Evolutionary conservation across 2,888 invertebrate genomes (phyloP), one percentile per base, ranked within the genome.

Genomic region (Disparrhopalites patrizii): DNA sequence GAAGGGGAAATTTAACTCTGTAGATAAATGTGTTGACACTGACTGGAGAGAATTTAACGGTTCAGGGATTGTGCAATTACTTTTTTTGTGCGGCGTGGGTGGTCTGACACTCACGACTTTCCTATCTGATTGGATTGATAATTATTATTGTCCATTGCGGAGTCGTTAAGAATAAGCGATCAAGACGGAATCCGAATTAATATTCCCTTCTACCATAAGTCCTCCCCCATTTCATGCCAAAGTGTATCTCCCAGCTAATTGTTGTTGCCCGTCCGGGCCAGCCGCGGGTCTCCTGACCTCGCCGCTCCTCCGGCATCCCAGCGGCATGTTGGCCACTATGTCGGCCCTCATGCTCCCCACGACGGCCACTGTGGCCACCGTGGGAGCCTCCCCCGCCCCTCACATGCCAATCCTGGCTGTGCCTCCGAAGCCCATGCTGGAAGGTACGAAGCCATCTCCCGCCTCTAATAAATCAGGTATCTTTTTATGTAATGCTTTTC

Each of bases 181-280:
- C 72, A 74, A 66, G 68, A 74, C 74, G 72, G 72, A 73, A 72
- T 74, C 74, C 71, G 74, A 72, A 31, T 55, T 75, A 10, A 51
- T 75, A 31, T 72, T 71, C 67, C 70, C 71, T 57, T 72, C 70
- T 70, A 62, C 68, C 50, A 64, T 65, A 47, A 70, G 71, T 68
- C 71, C 70, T 47, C 70, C 72, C 73, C 72, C 68, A 71, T 70
- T 74, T 72, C 70, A 73, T 72, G 71, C 73, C 75, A 75, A 75
- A 71, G 74, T 75, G 75, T 75, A 75, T 75, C 74, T 74, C 71
- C 74, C 74, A 68, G 71, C 73, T n/a, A 75, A 75, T 70, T 75
- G 75, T 70, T 75, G 75, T 68, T 74, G 74, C 69, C 74, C 75
- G 58, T 66, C 69, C 68, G 74, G 75, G 62, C 71, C 71, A 54